Conservation (phyloP, 2,888 invertebrate species). For the Mongoloraphidia duomilia region DNA sequence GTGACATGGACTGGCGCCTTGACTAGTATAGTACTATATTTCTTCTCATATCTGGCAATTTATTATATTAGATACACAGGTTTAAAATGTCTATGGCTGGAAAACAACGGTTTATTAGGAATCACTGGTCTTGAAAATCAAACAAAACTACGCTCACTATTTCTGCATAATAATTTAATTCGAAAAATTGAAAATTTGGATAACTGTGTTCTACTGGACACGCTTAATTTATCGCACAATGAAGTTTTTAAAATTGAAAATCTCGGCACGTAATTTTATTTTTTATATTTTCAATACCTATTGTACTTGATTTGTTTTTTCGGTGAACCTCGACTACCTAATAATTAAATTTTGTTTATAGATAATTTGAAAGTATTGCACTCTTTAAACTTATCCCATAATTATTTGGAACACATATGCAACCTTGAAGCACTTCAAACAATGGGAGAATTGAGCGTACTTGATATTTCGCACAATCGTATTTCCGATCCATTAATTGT, state of each 20-base stretch:
- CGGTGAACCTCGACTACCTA: neutral
- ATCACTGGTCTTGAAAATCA: slow-evolving; percentile 76
- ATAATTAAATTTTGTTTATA: slow-evolving; percentile 16
- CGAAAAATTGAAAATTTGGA: slow-evolving; percentile 72
- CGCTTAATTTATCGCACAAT: slow-evolving; percentile 78
- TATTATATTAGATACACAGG: slow-evolving; percentile 49
- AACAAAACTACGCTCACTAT: slow-evolving; percentile 62
- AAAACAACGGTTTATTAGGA: slow-evolving; percentile 74
- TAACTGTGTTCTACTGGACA: slow-evolving; percentile 56
- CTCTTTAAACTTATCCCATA: slow-evolving; percentile 72
- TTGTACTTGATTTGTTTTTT: neutral
- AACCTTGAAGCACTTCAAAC: slow-evolving; percentile 39
- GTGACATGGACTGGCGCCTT: no score
- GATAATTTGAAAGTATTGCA: slow-evolving; percentile 58
- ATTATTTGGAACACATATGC: slow-evolving; percentile 54
- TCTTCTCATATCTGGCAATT: no score
- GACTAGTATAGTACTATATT: no score
- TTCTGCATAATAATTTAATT: slow-evolving; percentile 78
- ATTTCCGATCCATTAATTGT: slow-evolving; percentile 67
- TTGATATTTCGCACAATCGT: slow-evolving; percentile 81
- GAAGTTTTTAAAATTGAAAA: slow-evolving; percentile 70
- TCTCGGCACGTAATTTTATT: slow-evolving; percentile 33
- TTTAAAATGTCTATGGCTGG: slow-evolving; percentile 81
- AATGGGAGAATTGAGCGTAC: slow-evolving; percentile 47
- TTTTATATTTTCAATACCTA: neutral